Percentiles rank a stretch among this genome's conserved stretches.
Evolutionary conservation across 2,113 vertebrate species (phyloP).

Genomic region (Elaphurus davidianus): DNA sequence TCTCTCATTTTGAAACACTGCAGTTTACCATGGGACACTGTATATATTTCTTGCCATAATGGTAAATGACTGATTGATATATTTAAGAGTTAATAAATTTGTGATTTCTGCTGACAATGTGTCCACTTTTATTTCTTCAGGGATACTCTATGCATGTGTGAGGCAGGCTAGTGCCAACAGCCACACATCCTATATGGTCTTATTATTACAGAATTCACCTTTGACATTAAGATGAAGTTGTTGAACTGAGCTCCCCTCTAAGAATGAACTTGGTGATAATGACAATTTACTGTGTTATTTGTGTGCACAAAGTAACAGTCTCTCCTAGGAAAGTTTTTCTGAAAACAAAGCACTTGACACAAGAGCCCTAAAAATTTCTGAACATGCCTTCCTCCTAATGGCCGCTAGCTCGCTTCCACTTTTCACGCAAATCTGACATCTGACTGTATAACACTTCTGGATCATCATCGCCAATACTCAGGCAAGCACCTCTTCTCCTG

Average conservation of each 20-base stretch:
- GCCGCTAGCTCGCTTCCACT: neutral
- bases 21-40: slow-evolving; percentile 86
- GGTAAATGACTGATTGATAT: slow-evolving; percentile 87
- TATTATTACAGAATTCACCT: neutral
- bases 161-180: no score
- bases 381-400: neutral
- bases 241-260: neutral
- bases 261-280: neutral
- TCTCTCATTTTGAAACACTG: slow-evolving; percentile 85
- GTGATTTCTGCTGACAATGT: slow-evolving; percentile 89
- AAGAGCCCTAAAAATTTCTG: neutral
- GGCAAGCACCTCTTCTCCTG: neutral
- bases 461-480: no score
- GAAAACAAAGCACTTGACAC: neutral
- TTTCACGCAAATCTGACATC: neutral
- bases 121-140: slow-evolving; percentile 66
- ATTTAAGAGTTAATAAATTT: slow-evolving; percentile 93
- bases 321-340: neutral
- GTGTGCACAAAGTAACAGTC: neutral
- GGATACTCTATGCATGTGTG: rapidly evolving
- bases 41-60: slow-evolving; percentile 88
- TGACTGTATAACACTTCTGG: neutral
- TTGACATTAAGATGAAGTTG: neutral
- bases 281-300: neutral
- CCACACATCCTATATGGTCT: rapidly evolving